These are phyloP conservation scores for Bolinopsis microptera DNA, from an alignment of 37 sponge, comb jelly and placozoan genomes.

Conservation along the genomic window DNA sequence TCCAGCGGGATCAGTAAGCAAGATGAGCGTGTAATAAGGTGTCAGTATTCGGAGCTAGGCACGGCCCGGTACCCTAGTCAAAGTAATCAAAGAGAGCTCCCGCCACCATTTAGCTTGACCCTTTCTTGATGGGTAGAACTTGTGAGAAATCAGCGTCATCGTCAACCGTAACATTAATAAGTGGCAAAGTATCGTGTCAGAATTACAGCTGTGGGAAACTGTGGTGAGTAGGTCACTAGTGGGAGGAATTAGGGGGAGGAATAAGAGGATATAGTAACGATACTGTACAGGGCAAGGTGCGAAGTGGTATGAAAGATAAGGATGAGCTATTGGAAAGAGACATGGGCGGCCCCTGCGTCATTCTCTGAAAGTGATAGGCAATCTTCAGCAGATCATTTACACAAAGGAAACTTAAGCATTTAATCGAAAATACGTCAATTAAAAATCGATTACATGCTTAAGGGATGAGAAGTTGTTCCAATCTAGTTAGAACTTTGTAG, in stretches of 20 bases:
- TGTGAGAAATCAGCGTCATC: neutral
- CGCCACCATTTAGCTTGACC: neutral
- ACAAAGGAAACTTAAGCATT: conserved; percentile 22
- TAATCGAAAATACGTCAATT: conserved; percentile 56
- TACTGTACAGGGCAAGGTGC: neutral
- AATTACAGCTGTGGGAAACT: neutral
- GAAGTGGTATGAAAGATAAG: neutral
- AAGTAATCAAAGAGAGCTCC: neutral
- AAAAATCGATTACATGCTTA: conserved; percentile 42
- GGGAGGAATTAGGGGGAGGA: neutral
- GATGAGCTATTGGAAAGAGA: neutral
- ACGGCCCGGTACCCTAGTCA: neutral
- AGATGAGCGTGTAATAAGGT: neutral
- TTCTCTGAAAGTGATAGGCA: neutral
- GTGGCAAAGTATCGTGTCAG: neutral
- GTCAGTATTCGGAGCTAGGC: neutral
- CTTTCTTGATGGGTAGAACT: neutral
- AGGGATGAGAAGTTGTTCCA: neutral
- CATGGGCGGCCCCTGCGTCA: neutral
- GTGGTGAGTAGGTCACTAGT: too few species aligned
- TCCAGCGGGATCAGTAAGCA: neutral
- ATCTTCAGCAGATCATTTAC: neutral
- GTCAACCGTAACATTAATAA: too few species aligned
- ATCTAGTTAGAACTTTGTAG: neutral
- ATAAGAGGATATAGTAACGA: neutral